phyloP scores from a whole-genome alignment of 2,113 vertebrate genomes.

The Tychaedon coryphoeus region DNA sequence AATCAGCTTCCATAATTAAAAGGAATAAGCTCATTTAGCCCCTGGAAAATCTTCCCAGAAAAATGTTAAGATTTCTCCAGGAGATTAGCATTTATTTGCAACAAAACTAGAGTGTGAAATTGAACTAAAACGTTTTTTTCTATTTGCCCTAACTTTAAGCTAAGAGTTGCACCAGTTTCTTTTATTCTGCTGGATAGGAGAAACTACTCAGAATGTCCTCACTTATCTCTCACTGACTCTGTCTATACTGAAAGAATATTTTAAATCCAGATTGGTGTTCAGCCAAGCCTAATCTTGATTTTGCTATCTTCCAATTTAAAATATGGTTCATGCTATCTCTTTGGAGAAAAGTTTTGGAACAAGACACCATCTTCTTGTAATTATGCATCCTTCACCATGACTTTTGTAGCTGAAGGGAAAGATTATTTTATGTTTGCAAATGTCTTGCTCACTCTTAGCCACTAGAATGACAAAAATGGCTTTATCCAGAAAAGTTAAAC shows the following conservation, averaged over 20 bases:
- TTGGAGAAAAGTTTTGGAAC: background rate
- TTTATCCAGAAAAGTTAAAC: background rate
- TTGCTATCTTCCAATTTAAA: background rate
- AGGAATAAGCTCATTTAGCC: background rate
- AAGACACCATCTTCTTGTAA: background rate
- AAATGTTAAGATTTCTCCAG: background rate
- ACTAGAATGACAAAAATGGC: background rate
- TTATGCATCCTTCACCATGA: background rate
- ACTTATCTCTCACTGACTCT: background rate
- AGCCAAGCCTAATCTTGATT: background rate
- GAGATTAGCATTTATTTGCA: background rate
- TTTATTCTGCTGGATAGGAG: background rate
- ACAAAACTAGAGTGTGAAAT: background rate
- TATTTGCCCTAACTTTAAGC: background rate
- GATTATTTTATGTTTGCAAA: background rate
- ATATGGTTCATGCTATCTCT: background rate
- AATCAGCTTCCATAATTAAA: background rate
- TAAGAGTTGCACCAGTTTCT: background rate
- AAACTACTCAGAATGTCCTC: background rate
- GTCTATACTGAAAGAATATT: background rate
- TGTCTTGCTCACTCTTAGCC: background rate
- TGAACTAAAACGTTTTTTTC: background rate
- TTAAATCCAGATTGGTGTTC: background rate
- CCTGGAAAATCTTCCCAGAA: background rate
- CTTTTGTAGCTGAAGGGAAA: background rate